Evolutionary conservation across 2,888 invertebrate genomes (phyloP), one percentile per base, ranked within the genome.

Genomic region (Oligia fasciuncula): DNA sequence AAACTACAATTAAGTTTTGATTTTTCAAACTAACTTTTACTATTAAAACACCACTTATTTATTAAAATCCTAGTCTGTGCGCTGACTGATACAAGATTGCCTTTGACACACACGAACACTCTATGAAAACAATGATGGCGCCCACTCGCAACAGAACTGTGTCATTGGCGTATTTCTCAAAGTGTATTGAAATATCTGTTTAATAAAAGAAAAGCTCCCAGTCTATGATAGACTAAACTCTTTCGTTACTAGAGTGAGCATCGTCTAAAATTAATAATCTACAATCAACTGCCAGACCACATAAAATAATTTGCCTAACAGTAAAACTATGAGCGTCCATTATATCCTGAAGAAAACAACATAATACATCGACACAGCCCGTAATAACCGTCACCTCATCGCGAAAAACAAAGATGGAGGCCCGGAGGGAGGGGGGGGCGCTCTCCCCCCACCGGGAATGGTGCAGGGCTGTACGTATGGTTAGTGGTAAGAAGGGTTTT

Each of bases 341-440:
- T 83, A 88, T 84, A 85, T 85, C 46, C 76, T 73, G 71, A 73
- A 76, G 85, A 91, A 90, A 91, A 91, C 89, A 91, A 89, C 88
- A 88, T 89, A 90, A 92, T 89, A 90, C 91, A 91, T 90, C 89
- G 89, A 85, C 89, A 88, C 83, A 85, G 86, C 66, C 79, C 80
- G 81, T 90, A 89, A 91, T 91, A 91, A 91, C 91, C 89, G 91
- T 90, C 93, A 92, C 93, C 93, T 94, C 94, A 91, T 93, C 90
- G 91, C 91, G 91, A 90, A 93, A 92, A 94, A 94, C 94, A 94
- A 94, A 94, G 94, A 94, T 92, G 94, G 94, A 92, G 92, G 72
- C 70, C 54, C 11, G 0, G 49, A 69, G 77, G 75, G 76, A 79
- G n/a, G 19, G 73, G 76, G 73, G 73, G 73, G 80, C 76, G 40